Percentiles rank a stretch among this genome's conserved stretches.
phyloP scores from a whole-genome alignment of 1,140 invertebrate species.

The Drosophila kanapiae region DNA sequence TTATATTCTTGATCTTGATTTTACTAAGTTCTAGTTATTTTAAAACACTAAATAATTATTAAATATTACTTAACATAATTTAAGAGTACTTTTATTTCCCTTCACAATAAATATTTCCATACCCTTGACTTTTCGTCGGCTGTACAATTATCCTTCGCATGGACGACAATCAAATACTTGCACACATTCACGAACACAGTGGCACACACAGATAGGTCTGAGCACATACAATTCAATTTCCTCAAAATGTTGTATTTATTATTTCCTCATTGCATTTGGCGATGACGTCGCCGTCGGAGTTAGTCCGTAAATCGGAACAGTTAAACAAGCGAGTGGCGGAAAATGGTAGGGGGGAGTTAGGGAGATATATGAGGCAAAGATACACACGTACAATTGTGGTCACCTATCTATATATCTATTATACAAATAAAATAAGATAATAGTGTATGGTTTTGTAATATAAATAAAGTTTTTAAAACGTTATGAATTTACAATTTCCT shows the following conservation, averaged over 20 bases:
- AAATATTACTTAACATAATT: neutral
- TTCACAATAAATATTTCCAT: neutral
- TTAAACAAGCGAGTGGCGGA: slow-evolving; percentile 47
- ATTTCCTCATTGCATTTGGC: slow-evolving; percentile 80
- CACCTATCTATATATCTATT: too few relatives aligned
- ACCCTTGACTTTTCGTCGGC: slow-evolving; percentile 37
- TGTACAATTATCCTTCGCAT: slow-evolving; percentile 33
- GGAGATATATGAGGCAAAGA: slow-evolving; percentile 6
- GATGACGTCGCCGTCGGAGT: slow-evolving; percentile 54
- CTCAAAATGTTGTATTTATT: slow-evolving; percentile 84
- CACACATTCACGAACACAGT: slow-evolving; percentile 9
- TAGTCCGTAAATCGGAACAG: slow-evolving; percentile 80
- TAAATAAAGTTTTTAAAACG: too few relatives aligned
- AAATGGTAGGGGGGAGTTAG: neutral
- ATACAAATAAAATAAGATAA: too few relatives aligned
- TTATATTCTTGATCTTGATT: too few relatives aligned
- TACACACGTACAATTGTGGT: slow-evolving; percentile 22
- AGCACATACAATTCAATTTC: slow-evolving; percentile 83
- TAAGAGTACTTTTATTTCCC: neutral
- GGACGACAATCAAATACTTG: slow-evolving; percentile 42
- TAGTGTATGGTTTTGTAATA: too few relatives aligned
- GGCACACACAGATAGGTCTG: slow-evolving; percentile 38
- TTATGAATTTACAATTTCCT: neutral
- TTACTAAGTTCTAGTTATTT: too few relatives aligned
- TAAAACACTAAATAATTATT: rapidly evolving